Conservation (phyloP, 2,797 vertebrate species). For the Cyclura pinguis region DNA sequence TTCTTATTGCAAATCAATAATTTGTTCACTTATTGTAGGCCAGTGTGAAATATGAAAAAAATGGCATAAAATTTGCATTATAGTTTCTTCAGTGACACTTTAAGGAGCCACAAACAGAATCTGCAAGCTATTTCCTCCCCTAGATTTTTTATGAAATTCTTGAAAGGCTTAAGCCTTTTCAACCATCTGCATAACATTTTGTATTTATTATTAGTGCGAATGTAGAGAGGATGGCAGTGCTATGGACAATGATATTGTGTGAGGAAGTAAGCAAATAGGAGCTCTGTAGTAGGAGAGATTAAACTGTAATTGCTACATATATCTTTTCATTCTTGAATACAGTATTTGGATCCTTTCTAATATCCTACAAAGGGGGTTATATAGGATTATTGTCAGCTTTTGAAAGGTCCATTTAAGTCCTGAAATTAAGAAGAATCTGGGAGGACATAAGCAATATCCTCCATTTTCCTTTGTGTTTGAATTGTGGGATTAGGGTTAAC, state of each 20-base stretch:
- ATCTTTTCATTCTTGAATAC: conserved; percentile 45
- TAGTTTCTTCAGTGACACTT: conserved; percentile 63
- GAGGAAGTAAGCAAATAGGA: conserved; percentile 59
- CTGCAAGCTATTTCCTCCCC: conserved; percentile 41
- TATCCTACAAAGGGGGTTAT: conserved; percentile 38
- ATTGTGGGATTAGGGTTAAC: conserved; percentile 43
- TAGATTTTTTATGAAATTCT: conserved; percentile 32
- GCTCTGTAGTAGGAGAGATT: conserved; percentile 43
- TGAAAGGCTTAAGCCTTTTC: conserved; percentile 53
- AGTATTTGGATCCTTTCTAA: conserved; percentile 65
- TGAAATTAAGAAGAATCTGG: conserved; percentile 44
- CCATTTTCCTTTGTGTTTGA: conserved; percentile 39
- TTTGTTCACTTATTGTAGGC: conserved; percentile 63
- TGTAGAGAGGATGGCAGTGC: neutral
- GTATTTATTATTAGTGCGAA: conserved; percentile 43
- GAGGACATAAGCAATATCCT: neutral
- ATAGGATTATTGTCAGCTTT: conserved; percentile 58
- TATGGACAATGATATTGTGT: conserved; percentile 4
- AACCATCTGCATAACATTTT: conserved; percentile 40
- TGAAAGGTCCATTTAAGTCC: conserved; percentile 47
- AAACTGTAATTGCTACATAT: conserved; percentile 63
- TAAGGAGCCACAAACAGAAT: conserved; percentile 48
- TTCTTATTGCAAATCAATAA: conserved; percentile 68
- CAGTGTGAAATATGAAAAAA: conserved; percentile 47
- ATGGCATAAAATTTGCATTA: conserved; percentile 68